phyloP scores from a whole-genome alignment of 2,113 vertebrate species.

The Poecilia latipinna region DNA sequence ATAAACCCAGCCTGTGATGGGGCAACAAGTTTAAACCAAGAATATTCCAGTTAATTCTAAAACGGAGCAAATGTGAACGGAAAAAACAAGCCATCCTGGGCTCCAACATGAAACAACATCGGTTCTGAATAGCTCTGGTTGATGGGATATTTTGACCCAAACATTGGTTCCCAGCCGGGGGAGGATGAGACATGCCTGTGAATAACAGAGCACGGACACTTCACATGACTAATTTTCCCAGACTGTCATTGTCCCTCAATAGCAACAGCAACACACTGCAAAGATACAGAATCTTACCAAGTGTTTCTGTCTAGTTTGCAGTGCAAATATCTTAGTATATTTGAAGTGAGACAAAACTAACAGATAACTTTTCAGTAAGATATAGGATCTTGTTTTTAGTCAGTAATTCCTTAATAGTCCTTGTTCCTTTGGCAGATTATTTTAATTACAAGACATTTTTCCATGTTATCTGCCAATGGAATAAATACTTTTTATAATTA shows the following conservation, averaged over 20 bases:
- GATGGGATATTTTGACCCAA: slow-evolving; percentile 60
- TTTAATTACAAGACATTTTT: too few relatives aligned
- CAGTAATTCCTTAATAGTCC: too few relatives aligned
- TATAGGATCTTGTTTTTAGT: too few relatives aligned
- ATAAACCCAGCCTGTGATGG: slow-evolving; percentile 7
- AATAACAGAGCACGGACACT: slow-evolving; percentile 35
- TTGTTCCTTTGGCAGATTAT: too few relatives aligned
- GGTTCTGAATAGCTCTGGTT: slow-evolving; percentile 25
- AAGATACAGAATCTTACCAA: too few relatives aligned
- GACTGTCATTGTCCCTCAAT: slow-evolving; percentile 33
- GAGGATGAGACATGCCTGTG: slow-evolving; percentile 24
- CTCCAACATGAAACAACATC: slow-evolving; percentile 6
- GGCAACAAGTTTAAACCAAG: slow-evolving; percentile 4
- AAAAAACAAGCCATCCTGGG: neutral
- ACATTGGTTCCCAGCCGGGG: slow-evolving; percentile 45
- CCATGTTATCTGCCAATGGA: too few relatives aligned
- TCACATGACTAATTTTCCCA: slow-evolving; percentile 42
- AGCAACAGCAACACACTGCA: neutral
- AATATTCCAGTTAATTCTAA: neutral
- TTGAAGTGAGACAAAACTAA: too few relatives aligned
- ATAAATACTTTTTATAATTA: too few relatives aligned
- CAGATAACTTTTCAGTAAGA: too few relatives aligned
- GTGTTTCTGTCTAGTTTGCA: too few relatives aligned
- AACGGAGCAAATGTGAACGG: neutral
- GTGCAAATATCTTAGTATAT: too few relatives aligned